These are phyloP conservation scores for Lepidochitona cinerea DNA, from an alignment of 2,888 invertebrate genomes.

Conservation along the genomic window DNA sequence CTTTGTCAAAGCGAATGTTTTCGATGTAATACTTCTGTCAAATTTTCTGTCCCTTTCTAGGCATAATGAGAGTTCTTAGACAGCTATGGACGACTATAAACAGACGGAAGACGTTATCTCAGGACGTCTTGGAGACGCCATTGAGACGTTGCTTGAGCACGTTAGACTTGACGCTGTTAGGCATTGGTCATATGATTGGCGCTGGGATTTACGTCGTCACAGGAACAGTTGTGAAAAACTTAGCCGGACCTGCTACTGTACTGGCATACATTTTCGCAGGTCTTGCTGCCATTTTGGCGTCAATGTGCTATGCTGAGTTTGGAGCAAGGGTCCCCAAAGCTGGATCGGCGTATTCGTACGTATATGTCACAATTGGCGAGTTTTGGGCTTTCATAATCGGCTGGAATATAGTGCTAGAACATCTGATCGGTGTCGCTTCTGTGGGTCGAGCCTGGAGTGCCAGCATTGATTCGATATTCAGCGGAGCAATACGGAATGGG, in stretches of 20 bases:
- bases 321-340: conserved; percentile 68
- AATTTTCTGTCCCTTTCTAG: too few relatives aligned
- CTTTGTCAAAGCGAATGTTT: too few relatives aligned
- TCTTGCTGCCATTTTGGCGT: conserved; percentile 66
- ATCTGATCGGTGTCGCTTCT: conserved; percentile 71
- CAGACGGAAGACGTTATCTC: conserved; percentile 57
- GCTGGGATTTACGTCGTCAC: conserved; percentile 98
- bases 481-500: conserved; percentile 69
- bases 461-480: conserved; percentile 70
- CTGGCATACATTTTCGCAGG: conserved; percentile 80
- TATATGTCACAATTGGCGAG: conserved; percentile 93
- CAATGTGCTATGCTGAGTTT: conserved; percentile 72
- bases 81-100: conserved; percentile 43
- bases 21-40: too few relatives aligned
- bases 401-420: conserved; percentile 82
- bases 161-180: conserved; percentile 89
- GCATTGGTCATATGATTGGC: conserved; percentile 96
- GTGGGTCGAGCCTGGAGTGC: conserved; percentile 76
- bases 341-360: conserved; percentile 91
- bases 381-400: conserved; percentile 89
- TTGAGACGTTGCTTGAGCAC: conserved; percentile 81
- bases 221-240: conserved; percentile 77
- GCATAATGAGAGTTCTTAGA: conserved; percentile 25
- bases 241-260: conserved; percentile 67
- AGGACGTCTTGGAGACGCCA: conserved; percentile 56